Base-by-base conservation (phyloP, 2,113 vertebrate genomes). In the Triplophysa dalaica region DNA sequence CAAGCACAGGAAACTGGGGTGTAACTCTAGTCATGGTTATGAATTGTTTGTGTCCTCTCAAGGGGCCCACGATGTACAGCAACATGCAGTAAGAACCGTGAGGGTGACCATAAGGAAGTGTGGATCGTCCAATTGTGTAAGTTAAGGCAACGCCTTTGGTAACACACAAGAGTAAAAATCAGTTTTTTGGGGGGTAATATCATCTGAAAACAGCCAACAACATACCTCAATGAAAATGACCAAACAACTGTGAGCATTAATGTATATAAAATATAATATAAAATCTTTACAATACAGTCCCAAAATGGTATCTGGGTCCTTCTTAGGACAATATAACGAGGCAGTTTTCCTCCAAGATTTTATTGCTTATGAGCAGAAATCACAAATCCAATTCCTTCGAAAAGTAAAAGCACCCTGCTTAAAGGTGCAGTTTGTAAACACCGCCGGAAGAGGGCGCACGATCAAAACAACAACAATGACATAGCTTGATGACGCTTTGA, bases 41-140 rank as follows among this genome's bases (percentile, higher is more conserved):
- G 91, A 92, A 91, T 84, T 88, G 87, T 86, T 91, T 80, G 86
- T 86, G 88, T 92, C 89, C 89, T 92, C 87, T 86, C 80, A 82
- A 58, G 74, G 77, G 67, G 52, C 60, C 63, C 45, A 56, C 58
- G 21, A 81, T 78, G 74, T 74, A 54, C 8, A 17, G 4, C 38
- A 64, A 26, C 64, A 66, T 22, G 41, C 19, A 14, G 76, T 9
- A 14, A 80, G 56, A 60, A 33, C 52, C 4, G 21, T 65, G 60
- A 56, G 66, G 45, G 70, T 63, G 16, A 63, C 56, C 52, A 52
- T 45, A 66, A 80, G 61, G 68, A 81, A 76, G 72, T 75, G 70
- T 61, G 62, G 70, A 68, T 56, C 75, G 52, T 52, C 41, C 8
- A 67, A 77, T 56, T 43, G 41, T 41, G 2, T 17, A 19, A 66